Conservation (phyloP, 2,797 vertebrate genomes). For the Eupleurogrammus muticus region DNA sequence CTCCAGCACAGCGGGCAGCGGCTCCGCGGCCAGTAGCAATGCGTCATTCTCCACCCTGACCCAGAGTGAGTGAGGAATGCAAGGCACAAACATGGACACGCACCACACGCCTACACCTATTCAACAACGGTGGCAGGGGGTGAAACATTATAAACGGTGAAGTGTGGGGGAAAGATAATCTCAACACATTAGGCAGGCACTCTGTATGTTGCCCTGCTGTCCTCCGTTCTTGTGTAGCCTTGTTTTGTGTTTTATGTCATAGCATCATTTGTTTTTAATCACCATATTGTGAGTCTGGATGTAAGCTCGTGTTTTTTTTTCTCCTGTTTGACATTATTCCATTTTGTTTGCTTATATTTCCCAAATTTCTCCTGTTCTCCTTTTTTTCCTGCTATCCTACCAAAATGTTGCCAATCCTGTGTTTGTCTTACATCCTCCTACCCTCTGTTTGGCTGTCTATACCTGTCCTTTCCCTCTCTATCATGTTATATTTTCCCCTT, state of each 20-base stretch:
- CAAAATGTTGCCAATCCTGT: slow-evolving; percentile 10
- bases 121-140: background rate
- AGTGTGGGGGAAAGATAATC: too few relatives aligned
- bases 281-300: slow-evolving; percentile 59
- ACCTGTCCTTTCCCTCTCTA: slow-evolving; percentile 13
- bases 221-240: slow-evolving; percentile 30
- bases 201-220: slow-evolving; percentile 21
- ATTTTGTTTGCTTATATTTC: slow-evolving; percentile 67
- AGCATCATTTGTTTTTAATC: slow-evolving; percentile 54
- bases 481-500: slow-evolving; percentile 22
- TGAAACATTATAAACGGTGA: background rate
- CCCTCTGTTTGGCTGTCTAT: slow-evolving; percentile 29
- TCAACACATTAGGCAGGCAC: background rate
- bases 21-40: slow-evolving; percentile 90
- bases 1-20: slow-evolving; percentile 84
- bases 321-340: slow-evolving; percentile 65
- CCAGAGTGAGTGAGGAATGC: slow-evolving; percentile 89
- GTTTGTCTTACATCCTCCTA: background rate
- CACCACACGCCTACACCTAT: background rate
- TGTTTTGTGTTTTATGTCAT: slow-evolving; percentile 52
- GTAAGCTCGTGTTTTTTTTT: slow-evolving; percentile 53
- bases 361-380: slow-evolving; percentile 15
- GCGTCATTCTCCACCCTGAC: slow-evolving; percentile 89
- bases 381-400: background rate
- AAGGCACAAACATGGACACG: background rate